phyloP scores from a whole-genome alignment of 2,797 vertebrate species.

The Myotis pilosus region DNA sequence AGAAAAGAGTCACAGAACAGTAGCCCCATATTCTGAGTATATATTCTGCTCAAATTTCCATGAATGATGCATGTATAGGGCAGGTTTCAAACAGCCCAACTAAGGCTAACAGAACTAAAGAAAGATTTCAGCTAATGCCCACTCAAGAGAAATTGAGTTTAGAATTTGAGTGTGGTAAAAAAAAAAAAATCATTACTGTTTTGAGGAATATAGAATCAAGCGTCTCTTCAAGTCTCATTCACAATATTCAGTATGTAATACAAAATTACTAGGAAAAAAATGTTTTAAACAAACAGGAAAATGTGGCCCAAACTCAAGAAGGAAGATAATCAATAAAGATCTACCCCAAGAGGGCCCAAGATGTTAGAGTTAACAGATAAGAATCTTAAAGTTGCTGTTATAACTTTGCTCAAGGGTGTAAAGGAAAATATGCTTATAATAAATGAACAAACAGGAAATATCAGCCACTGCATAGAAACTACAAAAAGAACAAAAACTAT shows the following conservation, averaged over 20 bases:
- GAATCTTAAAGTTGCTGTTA: background rate
- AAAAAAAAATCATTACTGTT: background rate
- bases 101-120: background rate
- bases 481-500: background rate
- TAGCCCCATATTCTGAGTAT: background rate
- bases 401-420: background rate
- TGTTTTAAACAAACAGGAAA: background rate
- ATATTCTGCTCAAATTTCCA: background rate
- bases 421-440: conserved; percentile 18
- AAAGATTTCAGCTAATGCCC: background rate
- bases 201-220: conserved; percentile 13
- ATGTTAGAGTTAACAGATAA: background rate
- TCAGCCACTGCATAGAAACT: background rate
- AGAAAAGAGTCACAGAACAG: background rate
- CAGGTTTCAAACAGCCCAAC: background rate
- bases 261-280: background rate
- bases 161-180: background rate
- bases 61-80: background rate
- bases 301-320: conserved; percentile 17
- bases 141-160: background rate
- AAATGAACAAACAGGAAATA: conserved; percentile 35
- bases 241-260: background rate
- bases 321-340: background rate
- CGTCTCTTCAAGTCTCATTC: background rate
- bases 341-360: background rate